Evolutionary conservation across 2,797 vertebrate genomes (phyloP).

Genomic region (Scolopax bukidnonensis): DNA sequence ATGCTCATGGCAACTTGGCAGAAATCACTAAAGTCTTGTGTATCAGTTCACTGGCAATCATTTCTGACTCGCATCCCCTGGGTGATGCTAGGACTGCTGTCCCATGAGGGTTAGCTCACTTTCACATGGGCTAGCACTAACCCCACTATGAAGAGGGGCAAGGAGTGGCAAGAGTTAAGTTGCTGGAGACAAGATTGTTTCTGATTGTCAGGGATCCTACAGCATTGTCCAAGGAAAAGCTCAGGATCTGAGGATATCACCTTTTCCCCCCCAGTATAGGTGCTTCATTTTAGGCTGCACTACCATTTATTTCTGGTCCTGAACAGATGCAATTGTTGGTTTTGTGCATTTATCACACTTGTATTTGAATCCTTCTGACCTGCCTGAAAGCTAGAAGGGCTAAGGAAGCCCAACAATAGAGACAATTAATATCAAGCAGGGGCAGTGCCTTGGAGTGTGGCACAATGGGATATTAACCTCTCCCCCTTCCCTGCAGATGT

Average conservation of each 20-base stretch:
- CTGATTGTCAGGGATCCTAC: neutral
- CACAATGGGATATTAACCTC: neutral
- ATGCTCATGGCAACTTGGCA: neutral
- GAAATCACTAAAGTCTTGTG: neutral
- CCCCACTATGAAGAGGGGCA: neutral
- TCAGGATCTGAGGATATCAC: neutral
- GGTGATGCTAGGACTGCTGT: neutral
- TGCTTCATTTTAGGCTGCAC: neutral
- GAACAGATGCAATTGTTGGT: neutral
- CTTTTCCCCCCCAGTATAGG: neutral
- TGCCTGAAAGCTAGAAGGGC: neutral
- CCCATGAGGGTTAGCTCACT: neutral
- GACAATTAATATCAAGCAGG: neutral
- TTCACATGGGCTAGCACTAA: neutral
- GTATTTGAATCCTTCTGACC: neutral
- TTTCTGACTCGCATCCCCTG: neutral
- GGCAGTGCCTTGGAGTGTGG: neutral
- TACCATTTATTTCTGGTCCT: neutral
- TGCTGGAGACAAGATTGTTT: neutral
- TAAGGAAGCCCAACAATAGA: neutral
- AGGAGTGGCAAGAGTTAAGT: neutral
- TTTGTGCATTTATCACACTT: neutral
- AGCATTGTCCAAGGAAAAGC: neutral
- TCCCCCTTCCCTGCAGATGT: conserved; percentile 15
- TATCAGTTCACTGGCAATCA: neutral